Percentiles rank a stretch among this genome's conserved stretches.
Evolutionary conservation across 2,888 invertebrate species (phyloP).

Genomic region (Blera fallax): DNA sequence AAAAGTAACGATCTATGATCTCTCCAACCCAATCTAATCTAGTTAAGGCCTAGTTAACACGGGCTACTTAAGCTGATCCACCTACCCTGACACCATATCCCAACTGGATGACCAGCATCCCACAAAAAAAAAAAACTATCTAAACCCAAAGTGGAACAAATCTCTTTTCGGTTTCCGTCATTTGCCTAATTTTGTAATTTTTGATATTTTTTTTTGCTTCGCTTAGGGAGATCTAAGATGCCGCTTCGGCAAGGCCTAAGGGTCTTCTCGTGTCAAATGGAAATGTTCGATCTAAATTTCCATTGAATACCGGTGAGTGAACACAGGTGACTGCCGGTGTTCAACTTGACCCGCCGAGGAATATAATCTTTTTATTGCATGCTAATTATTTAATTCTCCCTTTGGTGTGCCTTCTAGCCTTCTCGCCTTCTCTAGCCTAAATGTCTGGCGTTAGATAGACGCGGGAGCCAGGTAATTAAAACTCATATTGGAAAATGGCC

Average conservation of each 20-base stretch:
- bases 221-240: constrained; percentile 24
- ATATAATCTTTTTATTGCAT: constrained; percentile 57
- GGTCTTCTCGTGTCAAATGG: constrained; percentile 67
- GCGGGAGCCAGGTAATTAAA: constrained; percentile 51
- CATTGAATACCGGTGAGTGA: constrained; percentile 32
- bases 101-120: neutral
- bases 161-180: constrained; percentile 28
- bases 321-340: constrained; percentile 53
- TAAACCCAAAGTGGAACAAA: constrained; percentile 59
- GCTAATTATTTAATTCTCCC: constrained; percentile 58
- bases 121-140: neutral
- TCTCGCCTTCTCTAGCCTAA: neutral
- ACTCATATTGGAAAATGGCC: constrained; percentile 52
- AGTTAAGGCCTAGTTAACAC: constrained; percentile 65
- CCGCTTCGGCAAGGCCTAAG: constrained; percentile 46
- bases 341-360: constrained; percentile 36
- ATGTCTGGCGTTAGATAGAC: neutral
- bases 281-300: constrained; percentile 56
- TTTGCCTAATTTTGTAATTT: constrained; percentile 56
- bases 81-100: constrained; percentile 38
- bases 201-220: constrained; percentile 30
- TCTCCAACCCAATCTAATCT: constrained; percentile 58
- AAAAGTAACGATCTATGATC: constrained; percentile 49
- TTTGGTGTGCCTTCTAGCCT: constrained; percentile 41
- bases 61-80: constrained; percentile 62